phyloP scores from a whole-genome alignment of 2,888 invertebrate species.

The Trachelus troglodyta region DNA sequence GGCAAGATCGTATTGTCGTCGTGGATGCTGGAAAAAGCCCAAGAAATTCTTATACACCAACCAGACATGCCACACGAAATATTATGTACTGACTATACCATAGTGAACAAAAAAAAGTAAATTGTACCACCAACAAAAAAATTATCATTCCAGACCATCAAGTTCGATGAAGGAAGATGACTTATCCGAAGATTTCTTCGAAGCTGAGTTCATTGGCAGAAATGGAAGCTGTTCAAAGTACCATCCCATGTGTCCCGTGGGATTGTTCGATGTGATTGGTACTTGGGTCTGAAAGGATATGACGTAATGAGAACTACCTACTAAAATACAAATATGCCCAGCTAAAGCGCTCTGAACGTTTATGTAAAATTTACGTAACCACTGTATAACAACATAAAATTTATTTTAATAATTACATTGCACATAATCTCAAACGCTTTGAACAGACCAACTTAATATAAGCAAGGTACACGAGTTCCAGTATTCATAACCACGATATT shows the following conservation, averaged over 20 bases:
- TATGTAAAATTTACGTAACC: not conserved
- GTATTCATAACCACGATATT: not conserved
- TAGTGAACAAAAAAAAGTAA: not conserved
- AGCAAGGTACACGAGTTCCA: not conserved
- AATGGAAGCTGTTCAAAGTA: conserved; percentile 69
- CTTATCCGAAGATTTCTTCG: conserved; percentile 69
- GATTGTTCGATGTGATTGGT: conserved; percentile 71
- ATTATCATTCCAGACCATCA: conserved; percentile 69
- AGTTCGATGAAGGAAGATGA: conserved; percentile 70
- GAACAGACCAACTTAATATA: not conserved
- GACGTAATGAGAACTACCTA: not conserved
- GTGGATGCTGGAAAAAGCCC: not conserved
- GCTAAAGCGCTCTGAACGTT: not conserved
- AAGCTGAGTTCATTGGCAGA: conserved; percentile 71
- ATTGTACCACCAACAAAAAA: not conserved
- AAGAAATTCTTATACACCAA: not conserved
- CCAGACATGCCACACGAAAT: not conserved
- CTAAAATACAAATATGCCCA: not conserved
- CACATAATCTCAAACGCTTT: not conserved
- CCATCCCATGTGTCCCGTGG: conserved; percentile 67
- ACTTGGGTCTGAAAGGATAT: conserved; percentile 30
- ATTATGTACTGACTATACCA: not conserved
- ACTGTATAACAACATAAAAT: not conserved
- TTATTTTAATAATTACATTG: not conserved
- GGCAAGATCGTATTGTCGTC: conserved; percentile 44